phyloP scores from a whole-genome alignment of 2,113 vertebrate species.

The Microcebus jonahi region DNA sequence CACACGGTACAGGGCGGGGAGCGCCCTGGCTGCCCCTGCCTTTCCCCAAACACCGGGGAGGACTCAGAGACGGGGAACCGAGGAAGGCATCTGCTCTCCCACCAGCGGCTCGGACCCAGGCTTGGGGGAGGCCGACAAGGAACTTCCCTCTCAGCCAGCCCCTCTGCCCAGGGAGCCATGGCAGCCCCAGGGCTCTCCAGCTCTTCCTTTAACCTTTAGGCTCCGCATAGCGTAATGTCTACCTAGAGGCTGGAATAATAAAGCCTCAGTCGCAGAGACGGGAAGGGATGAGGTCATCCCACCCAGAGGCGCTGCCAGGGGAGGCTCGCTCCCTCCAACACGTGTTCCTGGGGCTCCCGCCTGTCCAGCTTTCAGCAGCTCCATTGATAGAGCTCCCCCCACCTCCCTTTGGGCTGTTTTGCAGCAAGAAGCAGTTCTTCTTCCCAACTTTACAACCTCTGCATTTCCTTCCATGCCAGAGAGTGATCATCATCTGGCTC shows the following conservation, averaged over 20 bases:
- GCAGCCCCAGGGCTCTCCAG: not conserved
- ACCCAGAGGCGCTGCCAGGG: slow-evolving; percentile 65
- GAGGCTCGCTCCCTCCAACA: slow-evolving; percentile 36
- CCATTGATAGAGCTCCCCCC: not conserved
- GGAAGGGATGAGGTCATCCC: slow-evolving; percentile 77
- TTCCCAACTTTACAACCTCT: not conserved
- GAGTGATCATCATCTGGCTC: not conserved
- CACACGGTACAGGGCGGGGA: not conserved
- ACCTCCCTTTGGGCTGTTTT: not conserved
- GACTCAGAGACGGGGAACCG: not conserved
- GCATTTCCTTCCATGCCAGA: not conserved
- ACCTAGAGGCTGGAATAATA: slow-evolving; percentile 77
- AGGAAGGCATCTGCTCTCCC: not conserved
- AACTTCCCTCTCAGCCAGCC: not conserved
- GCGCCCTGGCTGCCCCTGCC: not conserved
- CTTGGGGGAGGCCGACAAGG: not conserved
- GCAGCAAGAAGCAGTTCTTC: not conserved
- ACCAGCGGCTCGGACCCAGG: not conserved
- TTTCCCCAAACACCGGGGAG: not conserved
- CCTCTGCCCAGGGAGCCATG: not conserved
- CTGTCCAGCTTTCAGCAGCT: not conserved
- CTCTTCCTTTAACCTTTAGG: slow-evolving; percentile 78
- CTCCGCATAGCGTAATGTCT: slow-evolving; percentile 78
- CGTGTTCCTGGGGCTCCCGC: not conserved
- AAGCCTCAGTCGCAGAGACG: slow-evolving; percentile 56